Percentiles rank a stretch among this genome's conserved stretches.
These are phyloP conservation scores for Neodon shergylaensis DNA, from an alignment of 2,113 vertebrate species.

Conservation along the genomic window DNA sequence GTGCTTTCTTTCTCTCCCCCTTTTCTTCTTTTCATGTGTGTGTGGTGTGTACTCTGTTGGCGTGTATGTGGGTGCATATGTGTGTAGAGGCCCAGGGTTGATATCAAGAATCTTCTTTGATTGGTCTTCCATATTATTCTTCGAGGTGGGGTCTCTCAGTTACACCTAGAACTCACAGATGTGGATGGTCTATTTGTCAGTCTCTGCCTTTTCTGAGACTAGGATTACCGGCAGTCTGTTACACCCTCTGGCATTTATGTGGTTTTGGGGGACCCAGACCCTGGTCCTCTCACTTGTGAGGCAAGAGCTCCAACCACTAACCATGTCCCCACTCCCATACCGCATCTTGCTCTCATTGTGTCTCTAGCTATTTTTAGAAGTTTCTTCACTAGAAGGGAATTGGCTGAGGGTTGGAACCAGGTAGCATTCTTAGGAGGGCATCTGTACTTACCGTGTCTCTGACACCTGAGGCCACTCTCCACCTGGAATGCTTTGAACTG, in stretches of 20 bases:
- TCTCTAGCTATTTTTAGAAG: neutral
- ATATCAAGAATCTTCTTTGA: neutral
- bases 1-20: neutral
- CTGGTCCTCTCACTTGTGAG: neutral
- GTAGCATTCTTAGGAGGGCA: conserved; percentile 5
- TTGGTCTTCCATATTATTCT: neutral
- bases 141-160: neutral
- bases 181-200: neutral
- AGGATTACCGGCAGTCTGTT: neutral
- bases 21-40: neutral
- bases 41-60: neutral
- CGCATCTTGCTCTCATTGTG: neutral
- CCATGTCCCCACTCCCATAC: neutral
- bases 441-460: neutral
- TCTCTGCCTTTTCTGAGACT: neutral
- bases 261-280: neutral
- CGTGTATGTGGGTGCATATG: neutral
- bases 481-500: neutral
- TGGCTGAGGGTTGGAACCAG: neutral
- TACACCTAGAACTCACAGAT: neutral
- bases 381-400: neutral
- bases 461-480: conserved; percentile 46
- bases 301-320: neutral
- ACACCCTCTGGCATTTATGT: neutral
- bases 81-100: neutral